A percentile compares a stretch with the other conserved stretches of the same genome.
Conservation (phyloP, 2,797 vertebrate species). For the Ficedula albicollis region DNA sequence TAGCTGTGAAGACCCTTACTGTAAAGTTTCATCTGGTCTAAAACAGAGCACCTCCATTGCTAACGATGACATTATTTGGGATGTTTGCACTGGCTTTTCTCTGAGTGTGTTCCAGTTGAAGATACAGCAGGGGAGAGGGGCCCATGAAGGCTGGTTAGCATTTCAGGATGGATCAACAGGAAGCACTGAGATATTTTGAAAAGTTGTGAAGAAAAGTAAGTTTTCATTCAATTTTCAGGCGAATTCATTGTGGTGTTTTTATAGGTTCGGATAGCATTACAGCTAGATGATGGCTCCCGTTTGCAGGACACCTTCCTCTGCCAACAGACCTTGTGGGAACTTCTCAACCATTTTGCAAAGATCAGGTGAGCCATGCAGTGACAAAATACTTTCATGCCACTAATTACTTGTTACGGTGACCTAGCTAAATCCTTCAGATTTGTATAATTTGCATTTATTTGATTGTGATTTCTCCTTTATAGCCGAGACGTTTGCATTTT, state of each 20-base stretch:
- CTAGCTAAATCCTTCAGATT: not conserved
- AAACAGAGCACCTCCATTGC: not conserved
- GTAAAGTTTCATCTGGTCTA: not conserved
- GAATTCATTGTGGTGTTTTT: not conserved
- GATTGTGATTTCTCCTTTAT: not conserved
- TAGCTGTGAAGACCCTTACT: not conserved
- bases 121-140: not conserved
- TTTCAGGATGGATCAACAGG: not conserved
- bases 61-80: not conserved
- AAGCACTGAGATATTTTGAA: not conserved
- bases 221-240: not conserved
- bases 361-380: conserved; percentile 81
- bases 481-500: not conserved
- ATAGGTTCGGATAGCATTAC: conserved; percentile 89
- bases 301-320: conserved; percentile 86
- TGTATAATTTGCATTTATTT: not conserved
- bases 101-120: not conserved
- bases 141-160: not conserved
- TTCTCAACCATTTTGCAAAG: conserved; percentile 86
- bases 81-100: not conserved
- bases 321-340: conserved; percentile 89
- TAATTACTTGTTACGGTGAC: not conserved
- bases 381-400: not conserved
- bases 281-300: conserved; percentile 88
- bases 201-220: not conserved